Conservation (phyloP, 2,888 invertebrate genomes). For the Apeira syringaria region DNA sequence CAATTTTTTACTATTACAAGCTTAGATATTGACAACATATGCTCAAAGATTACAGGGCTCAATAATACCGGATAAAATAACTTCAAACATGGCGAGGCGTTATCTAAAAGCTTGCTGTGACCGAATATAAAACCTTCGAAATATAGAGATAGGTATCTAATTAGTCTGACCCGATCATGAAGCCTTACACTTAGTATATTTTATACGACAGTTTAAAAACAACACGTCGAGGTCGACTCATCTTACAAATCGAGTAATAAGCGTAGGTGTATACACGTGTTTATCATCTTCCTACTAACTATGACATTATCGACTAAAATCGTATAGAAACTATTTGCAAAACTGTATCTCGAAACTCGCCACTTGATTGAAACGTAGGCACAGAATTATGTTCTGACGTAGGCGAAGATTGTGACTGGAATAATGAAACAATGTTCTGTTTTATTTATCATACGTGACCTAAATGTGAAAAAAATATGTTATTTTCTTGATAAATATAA, state of each 20-base stretch:
- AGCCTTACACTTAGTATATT: no score
- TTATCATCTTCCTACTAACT: slow-evolving; percentile 8
- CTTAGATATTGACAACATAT: no score
- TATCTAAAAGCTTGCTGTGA: no score
- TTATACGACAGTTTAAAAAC: no score
- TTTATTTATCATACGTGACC: slow-evolving; percentile 12
- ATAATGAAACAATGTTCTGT: slow-evolving; percentile 3
- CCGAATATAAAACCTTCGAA: no score
- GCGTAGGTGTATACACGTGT: slow-evolving; percentile 23
- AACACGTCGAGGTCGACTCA: slow-evolving; percentile 7
- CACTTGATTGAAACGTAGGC: slow-evolving; percentile 8
- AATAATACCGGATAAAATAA: no score
- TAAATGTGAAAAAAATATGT: slow-evolving; percentile 10
- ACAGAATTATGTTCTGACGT: no score
- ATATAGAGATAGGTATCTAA: no score
- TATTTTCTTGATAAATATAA: slow-evolving; percentile 4
- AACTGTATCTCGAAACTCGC: neutral
- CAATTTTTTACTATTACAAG: no score
- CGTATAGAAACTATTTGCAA: slow-evolving; percentile 2
- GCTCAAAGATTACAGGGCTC: no score
- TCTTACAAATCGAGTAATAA: slow-evolving; percentile 17
- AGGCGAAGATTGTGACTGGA: slow-evolving; percentile 10
- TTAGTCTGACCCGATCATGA: no score
- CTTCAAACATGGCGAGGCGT: no score
- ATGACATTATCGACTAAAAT: neutral